Base-by-base conservation (phyloP, 1,140 invertebrate species). In the Drosophila subpulchrella region DNA sequence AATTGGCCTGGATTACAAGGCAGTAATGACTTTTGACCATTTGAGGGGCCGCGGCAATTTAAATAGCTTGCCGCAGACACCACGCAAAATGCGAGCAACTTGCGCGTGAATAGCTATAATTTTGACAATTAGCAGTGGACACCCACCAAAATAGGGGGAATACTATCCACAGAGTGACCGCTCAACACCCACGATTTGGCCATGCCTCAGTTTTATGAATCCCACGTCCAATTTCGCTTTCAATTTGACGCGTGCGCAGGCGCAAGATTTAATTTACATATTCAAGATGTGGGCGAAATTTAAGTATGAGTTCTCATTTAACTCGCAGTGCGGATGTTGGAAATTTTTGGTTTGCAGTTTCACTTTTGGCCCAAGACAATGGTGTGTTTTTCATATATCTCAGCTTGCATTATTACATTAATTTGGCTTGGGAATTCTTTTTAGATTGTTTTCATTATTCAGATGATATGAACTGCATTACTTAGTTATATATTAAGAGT, bases 181-280 rank as follows among this genome's bases (percentile, higher is more conserved):
- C 8, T 57, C 5, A 27, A 27, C 67, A 65, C 67, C 67, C 65
- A 71, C 67, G 17, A 47, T 4, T 47, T 39, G 50, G 65, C 50
- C 42, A 70, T 56, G 65, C 34, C 65, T 39, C 11, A 44, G 65
- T 34, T 68, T 46, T 11, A n/a, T 2, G 12, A 27, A 34, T 47
- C 67, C 67, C 65, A 71, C 66, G 13, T 32, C 27, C 51, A 47
- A 70, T 56, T 67, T 48, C 48, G 66, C 13, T 48, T 48, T 32
- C 61, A 67, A 53, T 67, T 70, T 57, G 67, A 71, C 65, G 63
- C 41, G 66, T 70, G 66, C 66, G 66, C 66, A 70, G 66, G 66
- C 66, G 66, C 66, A 70, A 55, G 63, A 38, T 53, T 57, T 48
- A 42, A 70, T 70, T 71, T 71, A 36, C 65, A 71, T 71, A 68